Evolutionary conservation across 1,140 invertebrate species (phyloP), one percentile per base, ranked within the genome.

Genomic region (Apis laboriosa): DNA sequence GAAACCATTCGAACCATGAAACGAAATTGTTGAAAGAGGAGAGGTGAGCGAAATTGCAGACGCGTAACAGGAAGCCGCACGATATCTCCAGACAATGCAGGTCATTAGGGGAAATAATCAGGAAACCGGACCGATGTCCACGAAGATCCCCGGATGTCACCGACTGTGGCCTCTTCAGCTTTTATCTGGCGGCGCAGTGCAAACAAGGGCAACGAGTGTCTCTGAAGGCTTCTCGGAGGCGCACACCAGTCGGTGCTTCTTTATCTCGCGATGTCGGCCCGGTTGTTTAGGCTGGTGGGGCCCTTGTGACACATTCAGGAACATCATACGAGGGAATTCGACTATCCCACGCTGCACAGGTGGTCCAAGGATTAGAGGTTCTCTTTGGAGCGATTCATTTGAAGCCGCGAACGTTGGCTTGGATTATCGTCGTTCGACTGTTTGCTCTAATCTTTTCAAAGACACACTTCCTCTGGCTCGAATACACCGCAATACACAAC

Each of bases 331-430:
- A 84, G 56, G 5, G 58, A 68, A 51, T 84, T 56, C 56, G 28
- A 17, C 79, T 72, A 85, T 92, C 90, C 87, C 88, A 91, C 90
- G 87, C 85, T 75, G 34, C 51, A 87, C 89, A 91, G 90, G 89
- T 90, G 90, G 89, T 88, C 88, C 60, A 56, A 56, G 61, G 87
- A 84, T 86, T 66, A 89, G 64, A 88, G 84, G 76, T 80, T 84
- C 80, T 70, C 84, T 81, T 84, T 49, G 64, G 15, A 60, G 34
- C 55, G 58, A 66, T 77, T 76, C 80, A 21, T 68, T 68, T 73
- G 15, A 24, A 24, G 24, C 55, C 28, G 1, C 21, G 51, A 66
- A 19, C 21, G 34, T 34, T 34, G 24, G 21, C 3, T 15, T 19
- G 34, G 34, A 53, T 34, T 24, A 76, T 43, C 34, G 34, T 64